Base-by-base conservation (phyloP, 2,888 invertebrate species). In the Heteromurus nitidus region DNA sequence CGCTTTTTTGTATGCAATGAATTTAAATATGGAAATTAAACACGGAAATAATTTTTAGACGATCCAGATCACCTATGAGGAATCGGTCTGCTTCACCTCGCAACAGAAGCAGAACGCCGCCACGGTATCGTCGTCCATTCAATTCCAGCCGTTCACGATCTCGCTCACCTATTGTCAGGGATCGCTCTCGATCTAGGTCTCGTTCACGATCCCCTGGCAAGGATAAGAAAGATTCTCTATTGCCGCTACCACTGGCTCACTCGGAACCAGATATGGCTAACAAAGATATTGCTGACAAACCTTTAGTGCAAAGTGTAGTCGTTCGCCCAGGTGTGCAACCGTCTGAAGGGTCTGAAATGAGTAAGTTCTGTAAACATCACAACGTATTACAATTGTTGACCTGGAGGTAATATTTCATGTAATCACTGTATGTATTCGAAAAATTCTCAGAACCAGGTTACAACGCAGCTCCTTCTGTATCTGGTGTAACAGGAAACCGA, bases 401-500 rank as follows among this genome's bases (percentile, higher is more conserved):
- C 5, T 36, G 36, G 7, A 36, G 5, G 13, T 36, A 5, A 36
- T 36, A 36, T 5, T 36, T 5, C 36, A 36, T 36, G 36, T 36
- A 36, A 36, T 9, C 36, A 36, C 13, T 36, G 36, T 36, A 36
- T 36, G n/a, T n/a, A 36, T 36, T 13, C 5, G 36, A 36, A n/a
- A n/a, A n/a, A n/a, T n/a, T n/a, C n/a, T n/a, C 55, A 77, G 80
- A 82, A 75, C 67, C 69, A 68, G 84, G 84, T 1, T 84, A 80
- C 42, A 67, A 53, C 24, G 76, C 70, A n/a, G 70, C n/a, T 22
- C 62, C 79, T 0, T 72, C 13, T 31, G 62, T 26, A 30, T 9
- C 62, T 26, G 73, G 69, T 28, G 50, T 44, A 1, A n/a, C 64
- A n/a, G 82, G 84, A 86, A 91, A 94, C 70, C 91, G 96, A 31